Evolutionary conservation across 35 echinoderm and acorn worm genomes (phyloP), one percentile per base, ranked within the genome.

Genomic region (Apostichopus parvimensis): DNA sequence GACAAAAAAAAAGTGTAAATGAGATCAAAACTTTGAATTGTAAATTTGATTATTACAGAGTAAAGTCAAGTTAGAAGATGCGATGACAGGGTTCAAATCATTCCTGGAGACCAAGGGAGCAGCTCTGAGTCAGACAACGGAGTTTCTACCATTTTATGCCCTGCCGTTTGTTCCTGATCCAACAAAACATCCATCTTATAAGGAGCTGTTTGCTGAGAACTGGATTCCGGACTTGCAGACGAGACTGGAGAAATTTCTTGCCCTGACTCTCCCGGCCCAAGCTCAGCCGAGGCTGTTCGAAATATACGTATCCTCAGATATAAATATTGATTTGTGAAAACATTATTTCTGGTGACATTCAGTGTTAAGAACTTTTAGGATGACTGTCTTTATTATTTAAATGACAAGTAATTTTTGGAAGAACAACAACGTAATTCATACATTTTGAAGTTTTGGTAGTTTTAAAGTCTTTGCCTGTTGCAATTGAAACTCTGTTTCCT

Each of bases 111-210:
- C 94, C 10, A 87, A 95, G 59, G 97, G 97, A 91, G 97, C 97
- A 8, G 86, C 91, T 5, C 60, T 98, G 14, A 98, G 97, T 77
- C 97, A 98, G 83, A 98, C 97, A 8, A 98, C 97, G 20, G 97
- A 98, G 77, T 98, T 98, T 60, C 94, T 98, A 15, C 97, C 97
- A 11, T 98, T 98, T 78, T 98, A 98, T 79, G 97, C 97, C 26
- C 91, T 98, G 11, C 97, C 97, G 34, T 98, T 98, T 54, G 97
- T 98, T 15, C 97, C 97, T 45, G 94, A 98, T 77, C 97, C 97
- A 17, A 98, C 94, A 54, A 94, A 96, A 61, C 97, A 98, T 73
- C 97, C 97, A 5, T 95, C 97, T 0, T 98, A 95, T 77, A 98
- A 98, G 73, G 97, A 98, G 57, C 92, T 98, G 54, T 98, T 98